A percentile compares a stretch with the other conserved stretches of the same genome.
Evolutionary conservation across 2,888 invertebrate species (phyloP).

Genomic region (Cheilosia pagana): DNA sequence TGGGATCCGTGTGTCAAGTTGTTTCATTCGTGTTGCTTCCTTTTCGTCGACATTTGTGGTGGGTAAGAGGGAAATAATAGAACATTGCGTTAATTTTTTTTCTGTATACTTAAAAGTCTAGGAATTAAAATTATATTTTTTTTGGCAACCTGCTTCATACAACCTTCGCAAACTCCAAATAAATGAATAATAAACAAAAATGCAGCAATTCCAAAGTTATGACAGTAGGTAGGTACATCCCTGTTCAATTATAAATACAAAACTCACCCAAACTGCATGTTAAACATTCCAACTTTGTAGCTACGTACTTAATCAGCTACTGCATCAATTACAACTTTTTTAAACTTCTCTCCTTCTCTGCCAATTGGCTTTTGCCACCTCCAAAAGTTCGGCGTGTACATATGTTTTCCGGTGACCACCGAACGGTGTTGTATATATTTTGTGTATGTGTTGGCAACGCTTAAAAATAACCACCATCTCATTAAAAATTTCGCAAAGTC

Average conservation of each 20-base stretch:
- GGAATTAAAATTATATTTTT: no score
- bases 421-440: not conserved
- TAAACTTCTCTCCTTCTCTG: slow-evolving; percentile 21
- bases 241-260: not conserved
- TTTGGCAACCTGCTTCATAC: no score
- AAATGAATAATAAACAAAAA: no score
- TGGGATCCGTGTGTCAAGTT: no score
- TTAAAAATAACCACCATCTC: slow-evolving; percentile 31
- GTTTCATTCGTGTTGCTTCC: no score
- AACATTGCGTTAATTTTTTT: no score
- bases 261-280: not conserved
- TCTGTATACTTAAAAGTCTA: no score
- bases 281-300: slow-evolving; percentile 28
- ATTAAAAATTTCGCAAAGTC: slow-evolving; percentile 32
- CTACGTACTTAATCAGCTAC: slow-evolving; percentile 10
- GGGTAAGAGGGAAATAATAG: no score
- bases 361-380: slow-evolving; percentile 22
- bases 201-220: no score
- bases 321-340: slow-evolving; percentile 26
- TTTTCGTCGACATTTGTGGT: no score
- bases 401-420: slow-evolving; percentile 1
- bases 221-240: no score
- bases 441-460: not conserved
- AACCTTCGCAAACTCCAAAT: no score
- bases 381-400: not conserved